Conservation (phyloP, 2,113 vertebrate genomes). For the Clinocottus analis region DNA sequence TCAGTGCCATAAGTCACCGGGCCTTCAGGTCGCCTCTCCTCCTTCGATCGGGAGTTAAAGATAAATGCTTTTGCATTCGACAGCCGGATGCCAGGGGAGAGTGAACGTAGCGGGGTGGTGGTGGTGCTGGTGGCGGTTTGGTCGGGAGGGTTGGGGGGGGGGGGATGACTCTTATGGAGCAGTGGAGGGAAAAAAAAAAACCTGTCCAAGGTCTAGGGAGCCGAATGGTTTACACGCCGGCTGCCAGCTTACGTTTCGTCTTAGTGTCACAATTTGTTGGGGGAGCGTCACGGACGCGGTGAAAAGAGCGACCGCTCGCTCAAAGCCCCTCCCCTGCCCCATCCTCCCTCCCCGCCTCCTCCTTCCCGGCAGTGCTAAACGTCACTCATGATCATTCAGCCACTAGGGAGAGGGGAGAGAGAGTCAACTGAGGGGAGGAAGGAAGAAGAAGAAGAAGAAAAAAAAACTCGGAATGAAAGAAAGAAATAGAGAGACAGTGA, state of each 20-base stretch:
- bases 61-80: slow-evolving; percentile 42
- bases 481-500: slow-evolving; percentile 18
- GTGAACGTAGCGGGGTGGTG: slow-evolving; percentile 24
- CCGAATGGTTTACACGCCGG: slow-evolving; percentile 64
- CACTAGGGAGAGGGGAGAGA: slow-evolving; percentile 29
- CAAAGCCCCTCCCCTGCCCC: no score
- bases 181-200: slow-evolving; percentile 14
- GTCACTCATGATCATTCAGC: slow-evolving; percentile 63
- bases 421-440: slow-evolving; percentile 21
- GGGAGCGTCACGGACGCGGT: slow-evolving; percentile 40
- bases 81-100: slow-evolving; percentile 22
- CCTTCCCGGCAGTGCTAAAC: no score
- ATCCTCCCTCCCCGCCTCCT: no score
- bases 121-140: no score
- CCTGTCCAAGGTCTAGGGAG: slow-evolving; percentile 52
- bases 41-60: background rate
- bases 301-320: no score
- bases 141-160: no score
- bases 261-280: slow-evolving; percentile 69
- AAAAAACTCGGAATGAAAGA: slow-evolving; percentile 21
- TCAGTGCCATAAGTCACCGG: slow-evolving; percentile 27
- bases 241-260: slow-evolving; percentile 69
- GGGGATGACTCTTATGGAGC: slow-evolving; percentile 33
- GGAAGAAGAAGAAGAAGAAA: background rate
- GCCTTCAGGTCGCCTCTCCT: slow-evolving; percentile 5